Evolutionary conservation across 1,140 invertebrate species (phyloP), one percentile per base, ranked within the genome.

Genomic region (Drosophila tristis): DNA sequence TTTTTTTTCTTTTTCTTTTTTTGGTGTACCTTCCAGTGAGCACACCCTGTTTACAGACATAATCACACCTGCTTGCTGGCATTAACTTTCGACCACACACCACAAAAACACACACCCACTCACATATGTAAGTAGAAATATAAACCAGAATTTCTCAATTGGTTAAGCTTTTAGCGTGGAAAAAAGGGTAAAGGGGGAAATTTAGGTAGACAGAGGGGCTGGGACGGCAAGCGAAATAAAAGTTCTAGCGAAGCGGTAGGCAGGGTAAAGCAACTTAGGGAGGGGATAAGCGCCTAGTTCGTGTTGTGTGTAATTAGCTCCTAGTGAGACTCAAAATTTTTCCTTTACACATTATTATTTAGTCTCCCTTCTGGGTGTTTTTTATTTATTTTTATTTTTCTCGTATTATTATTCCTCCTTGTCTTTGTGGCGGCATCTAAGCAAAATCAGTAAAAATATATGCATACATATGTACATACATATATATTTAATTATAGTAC

Each of bases 371-470:
- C 25, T 44, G 26, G 45, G 31, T 56, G n/a, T 39, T 16, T 59
- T 57, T 44, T 75, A 16, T n/a, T n/a, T n/a, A 16, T 0, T 31
- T 25, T 74, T 47, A 47, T 47, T 59, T 68, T 43, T 72, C 73
- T 35, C 3, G 23, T 49, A 26, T 54, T 29, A 49, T 47, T 39
- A 39, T 55, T 55, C 57, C 42, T 58, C 16, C 26, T 65, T 50
- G 20, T 29, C 5, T 54, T 54, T 64, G 44, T 74, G 42, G 71
- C 53, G 70, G 47, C 59, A 64, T 31, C 63, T 56, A 74, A 74
- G 71, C 71, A 57, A 79, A 77, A 79, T 80, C 73, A 76, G 61
- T 72, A 75, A 70, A 63, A 74, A 78, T 61, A 74, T 60, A 75
- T 48, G 49, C 45, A 44, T 71, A 73, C 62, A 43, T 75, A 57